A percentile compares a stretch with the other conserved stretches of the same genome.
phyloP scores from a whole-genome alignment of 2,113 vertebrate genomes.

The Pyxicephalus adspersus region DNA sequence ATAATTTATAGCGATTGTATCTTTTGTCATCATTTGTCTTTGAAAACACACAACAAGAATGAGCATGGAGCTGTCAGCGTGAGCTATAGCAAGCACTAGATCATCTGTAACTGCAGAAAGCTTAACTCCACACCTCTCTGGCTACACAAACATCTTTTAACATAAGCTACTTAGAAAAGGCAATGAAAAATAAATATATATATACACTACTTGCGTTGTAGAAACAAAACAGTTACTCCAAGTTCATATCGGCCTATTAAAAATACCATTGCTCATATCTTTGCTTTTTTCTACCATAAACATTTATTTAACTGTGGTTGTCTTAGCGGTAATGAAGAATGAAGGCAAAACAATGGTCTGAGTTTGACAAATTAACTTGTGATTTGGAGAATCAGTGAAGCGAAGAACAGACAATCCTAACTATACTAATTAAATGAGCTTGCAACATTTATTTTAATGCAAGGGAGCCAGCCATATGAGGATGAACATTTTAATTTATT shows the following conservation, averaged over 20 bases:
- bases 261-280: conserved; percentile 78
- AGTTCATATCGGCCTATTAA: conserved; percentile 73
- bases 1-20: conserved; percentile 79
- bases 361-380: conserved; percentile 92
- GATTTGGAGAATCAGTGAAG: conserved; percentile 88
- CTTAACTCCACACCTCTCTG: conserved; percentile 70
- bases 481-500: conserved; percentile 91
- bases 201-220: conserved; percentile 40
- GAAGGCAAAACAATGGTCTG: conserved; percentile 89
- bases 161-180: conserved; percentile 26
- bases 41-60: conserved; percentile 73
- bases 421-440: conserved; percentile 90
- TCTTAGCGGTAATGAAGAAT: conserved; percentile 87
- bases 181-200: conserved; percentile 15
- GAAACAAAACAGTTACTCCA: conserved; percentile 47
- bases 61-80: conserved; percentile 66
- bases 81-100: conserved; percentile 67
- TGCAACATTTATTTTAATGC: conserved; percentile 90
- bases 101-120: conserved; percentile 70
- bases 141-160: conserved; percentile 71
- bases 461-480: conserved; percentile 87
- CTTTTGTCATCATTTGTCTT: conserved; percentile 82
- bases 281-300: conserved; percentile 83
- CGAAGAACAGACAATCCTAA: conserved; percentile 85
- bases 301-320: conserved; percentile 86